Percentiles rank a stretch among this genome's conserved stretches.
Evolutionary conservation across 1,140 invertebrate genomes (phyloP).

Genomic region (Lepeophtheirus salmonis): DNA sequence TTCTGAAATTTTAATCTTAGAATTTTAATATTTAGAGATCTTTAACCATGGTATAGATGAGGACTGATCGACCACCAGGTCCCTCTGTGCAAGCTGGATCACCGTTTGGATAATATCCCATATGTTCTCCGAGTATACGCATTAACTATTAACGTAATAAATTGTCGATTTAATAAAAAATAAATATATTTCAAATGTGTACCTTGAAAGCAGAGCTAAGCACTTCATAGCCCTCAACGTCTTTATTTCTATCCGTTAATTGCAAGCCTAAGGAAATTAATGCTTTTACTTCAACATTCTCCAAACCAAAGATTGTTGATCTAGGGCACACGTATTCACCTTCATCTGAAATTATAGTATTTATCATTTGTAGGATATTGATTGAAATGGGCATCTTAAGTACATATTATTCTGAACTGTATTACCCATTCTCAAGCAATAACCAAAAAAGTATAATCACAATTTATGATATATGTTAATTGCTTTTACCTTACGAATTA

Average conservation of each 20-base stretch:
- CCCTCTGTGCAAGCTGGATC: slow-evolving; percentile 5
- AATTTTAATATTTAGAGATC: neutral
- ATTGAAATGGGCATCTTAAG: no score
- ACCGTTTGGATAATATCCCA: slow-evolving; percentile 1
- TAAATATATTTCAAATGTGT: neutral
- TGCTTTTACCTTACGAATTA: no score
- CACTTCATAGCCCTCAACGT: slow-evolving; percentile 11
- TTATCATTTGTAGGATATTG: no score
- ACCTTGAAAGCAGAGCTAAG: slow-evolving; percentile 12
- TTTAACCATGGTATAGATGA: slow-evolving; percentile 1
- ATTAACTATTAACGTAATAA: slow-evolving; percentile 7
- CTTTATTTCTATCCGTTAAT: slow-evolving; percentile 9
- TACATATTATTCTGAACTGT: no score
- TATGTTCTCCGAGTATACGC: neutral
- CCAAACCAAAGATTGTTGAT: slow-evolving; percentile 11
- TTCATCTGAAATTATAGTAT: slow-evolving; percentile 7
- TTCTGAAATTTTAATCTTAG: no score
- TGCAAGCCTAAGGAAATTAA: slow-evolving; percentile 7
- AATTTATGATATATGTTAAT: no score
- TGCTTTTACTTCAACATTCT: slow-evolving; percentile 5
- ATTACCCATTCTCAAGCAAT: no score
- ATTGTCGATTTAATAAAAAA: neutral
- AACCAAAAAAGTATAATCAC: no score
- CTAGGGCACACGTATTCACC: slow-evolving; percentile 13
- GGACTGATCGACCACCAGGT: neutral